Evolutionary conservation across 2,888 invertebrate species (phyloP).

Genomic region (Diachrysia chrysitis): DNA sequence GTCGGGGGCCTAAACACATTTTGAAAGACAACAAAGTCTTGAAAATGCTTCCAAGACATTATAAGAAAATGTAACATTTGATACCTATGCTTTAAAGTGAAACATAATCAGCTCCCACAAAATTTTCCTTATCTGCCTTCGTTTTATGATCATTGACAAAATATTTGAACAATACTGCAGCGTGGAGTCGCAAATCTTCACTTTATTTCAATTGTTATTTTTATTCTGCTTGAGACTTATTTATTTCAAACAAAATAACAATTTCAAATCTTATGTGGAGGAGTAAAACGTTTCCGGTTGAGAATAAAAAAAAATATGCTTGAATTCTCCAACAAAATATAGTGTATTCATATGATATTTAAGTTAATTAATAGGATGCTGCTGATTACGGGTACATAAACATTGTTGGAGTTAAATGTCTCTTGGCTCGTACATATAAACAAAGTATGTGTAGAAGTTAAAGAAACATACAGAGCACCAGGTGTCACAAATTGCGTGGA

Average conservation of each 20-base stretch:
- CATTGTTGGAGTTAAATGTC: neutral
- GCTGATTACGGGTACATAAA: too few species aligned
- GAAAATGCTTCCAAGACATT: too few species aligned
- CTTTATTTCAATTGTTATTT: slow-evolving; percentile 61
- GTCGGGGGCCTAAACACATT: too few species aligned
- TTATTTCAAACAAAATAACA: slow-evolving; percentile 42
- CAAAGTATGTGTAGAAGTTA: neutral
- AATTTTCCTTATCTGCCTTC: slow-evolving; percentile 67
- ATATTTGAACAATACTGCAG: slow-evolving; percentile 64
- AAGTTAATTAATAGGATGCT: too few species aligned
- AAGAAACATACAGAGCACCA: slow-evolving; percentile 35
- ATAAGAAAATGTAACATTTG: too few species aligned
- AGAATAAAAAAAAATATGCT: slow-evolving; percentile 7
- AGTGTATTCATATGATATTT: too few species aligned
- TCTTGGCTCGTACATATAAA: neutral
- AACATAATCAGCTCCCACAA: slow-evolving; percentile 64
- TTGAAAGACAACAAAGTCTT: too few species aligned
- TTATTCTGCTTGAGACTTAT: slow-evolving; percentile 43
- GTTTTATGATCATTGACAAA: slow-evolving; percentile 71
- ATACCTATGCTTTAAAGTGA: slow-evolving; percentile 40
- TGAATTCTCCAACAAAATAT: neutral
- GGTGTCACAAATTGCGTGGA: slow-evolving; percentile 65
- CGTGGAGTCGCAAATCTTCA: slow-evolving; percentile 66
- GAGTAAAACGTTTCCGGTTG: slow-evolving; percentile 19
- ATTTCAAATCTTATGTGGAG: slow-evolving; percentile 30